These are phyloP conservation scores for Chrysocyon brachyurus DNA, from an alignment of 2,797 vertebrate genomes.

Conservation along the genomic window DNA sequence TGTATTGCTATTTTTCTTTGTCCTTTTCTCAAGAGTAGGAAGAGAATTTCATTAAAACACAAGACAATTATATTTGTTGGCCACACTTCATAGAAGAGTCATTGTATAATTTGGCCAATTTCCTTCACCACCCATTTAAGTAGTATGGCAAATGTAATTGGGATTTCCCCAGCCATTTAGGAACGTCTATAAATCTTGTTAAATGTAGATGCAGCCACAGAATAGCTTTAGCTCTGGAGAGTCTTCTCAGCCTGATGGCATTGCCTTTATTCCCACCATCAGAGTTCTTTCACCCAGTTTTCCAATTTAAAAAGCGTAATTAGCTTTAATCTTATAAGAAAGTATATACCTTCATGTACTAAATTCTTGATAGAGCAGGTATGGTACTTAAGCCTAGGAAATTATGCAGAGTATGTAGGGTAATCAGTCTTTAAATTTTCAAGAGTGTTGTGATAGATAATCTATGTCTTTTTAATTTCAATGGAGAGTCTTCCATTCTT, in stretches of 20 bases:
- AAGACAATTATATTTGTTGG: background rate
- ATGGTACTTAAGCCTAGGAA: background rate
- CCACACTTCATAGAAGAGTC: background rate
- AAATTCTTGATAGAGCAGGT: background rate
- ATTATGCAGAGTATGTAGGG: background rate
- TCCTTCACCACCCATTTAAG: background rate
- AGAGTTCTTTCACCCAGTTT: background rate
- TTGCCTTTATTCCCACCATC: background rate
- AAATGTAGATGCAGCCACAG: background rate
- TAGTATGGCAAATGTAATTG: background rate
- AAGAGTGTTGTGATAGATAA: background rate
- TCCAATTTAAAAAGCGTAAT: background rate
- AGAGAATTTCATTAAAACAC: background rate
- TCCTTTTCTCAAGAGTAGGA: slow-evolving; percentile 35
- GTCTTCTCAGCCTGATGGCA: background rate
- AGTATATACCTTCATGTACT: background rate
- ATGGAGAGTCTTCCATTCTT: background rate
- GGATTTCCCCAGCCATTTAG: background rate
- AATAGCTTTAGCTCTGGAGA: background rate
- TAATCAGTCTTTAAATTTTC: background rate
- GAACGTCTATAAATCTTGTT: slow-evolving; percentile 10
- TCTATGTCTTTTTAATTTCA: background rate
- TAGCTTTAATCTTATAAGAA: background rate
- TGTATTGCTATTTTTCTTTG: slow-evolving; percentile 41
- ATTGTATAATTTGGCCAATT: background rate